phyloP scores from a whole-genome alignment of 2,113 vertebrate species.

The Ranitomeya imitator region DNA sequence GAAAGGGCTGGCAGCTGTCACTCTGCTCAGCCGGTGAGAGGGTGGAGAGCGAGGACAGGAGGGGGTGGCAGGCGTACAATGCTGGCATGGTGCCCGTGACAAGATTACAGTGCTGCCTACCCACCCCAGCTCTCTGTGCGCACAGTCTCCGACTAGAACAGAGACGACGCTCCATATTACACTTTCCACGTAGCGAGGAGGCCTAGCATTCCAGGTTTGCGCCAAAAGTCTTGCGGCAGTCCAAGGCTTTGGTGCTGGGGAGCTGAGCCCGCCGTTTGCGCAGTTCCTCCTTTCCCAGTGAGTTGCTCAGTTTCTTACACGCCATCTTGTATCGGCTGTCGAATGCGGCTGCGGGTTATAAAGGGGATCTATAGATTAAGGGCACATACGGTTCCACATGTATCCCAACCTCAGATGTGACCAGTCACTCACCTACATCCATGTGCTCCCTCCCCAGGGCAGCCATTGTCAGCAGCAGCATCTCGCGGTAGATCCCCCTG shows the following conservation, averaged over 20 bases:
- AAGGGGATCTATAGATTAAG: too few species aligned
- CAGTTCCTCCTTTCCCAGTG: slow-evolving; percentile 81
- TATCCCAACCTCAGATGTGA: too few species aligned
- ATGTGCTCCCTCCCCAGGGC: slow-evolving; percentile 88
- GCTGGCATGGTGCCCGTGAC: background rate
- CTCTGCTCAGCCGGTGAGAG: background rate
- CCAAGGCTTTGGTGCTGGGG: slow-evolving; percentile 82
- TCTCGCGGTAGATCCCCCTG: slow-evolving; percentile 90
- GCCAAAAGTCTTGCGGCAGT: slow-evolving; percentile 88
- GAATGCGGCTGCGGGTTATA: slow-evolving; percentile 74
- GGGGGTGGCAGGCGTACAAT: background rate
- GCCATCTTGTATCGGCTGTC: slow-evolving; percentile 89
- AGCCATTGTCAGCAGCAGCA: slow-evolving; percentile 89
- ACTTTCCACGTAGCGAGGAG: background rate
- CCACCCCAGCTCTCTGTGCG: background rate
- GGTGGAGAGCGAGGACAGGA: background rate
- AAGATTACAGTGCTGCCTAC: background rate
- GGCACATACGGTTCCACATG: too few species aligned
- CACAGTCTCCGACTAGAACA: slow-evolving; percentile 1
- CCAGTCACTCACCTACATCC: slow-evolving; percentile 70
- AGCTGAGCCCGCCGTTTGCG: slow-evolving; percentile 77
- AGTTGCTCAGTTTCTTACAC: slow-evolving; percentile 75
- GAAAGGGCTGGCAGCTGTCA: background rate
- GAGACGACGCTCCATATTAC: slow-evolving; percentile 16
- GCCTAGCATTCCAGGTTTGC: slow-evolving; percentile 81